These are phyloP conservation scores for Lanius ludovicianus DNA, from an alignment of 2,113 vertebrate genomes.

Conservation along the genomic window DNA sequence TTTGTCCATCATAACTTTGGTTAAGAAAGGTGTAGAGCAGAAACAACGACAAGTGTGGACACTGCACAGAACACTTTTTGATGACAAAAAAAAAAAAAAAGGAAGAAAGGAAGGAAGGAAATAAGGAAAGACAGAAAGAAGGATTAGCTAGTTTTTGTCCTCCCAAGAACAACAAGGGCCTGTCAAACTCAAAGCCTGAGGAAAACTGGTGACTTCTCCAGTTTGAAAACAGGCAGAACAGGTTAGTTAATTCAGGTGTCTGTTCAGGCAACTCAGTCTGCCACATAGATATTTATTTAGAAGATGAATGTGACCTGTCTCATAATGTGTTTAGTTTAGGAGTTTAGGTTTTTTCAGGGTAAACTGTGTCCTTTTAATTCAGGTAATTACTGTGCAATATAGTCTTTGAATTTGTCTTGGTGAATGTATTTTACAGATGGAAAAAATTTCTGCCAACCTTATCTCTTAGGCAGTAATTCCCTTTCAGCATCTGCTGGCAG, in stretches of 20 bases:
- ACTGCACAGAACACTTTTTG: neutral
- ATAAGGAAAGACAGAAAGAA: neutral
- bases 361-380: neutral
- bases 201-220: neutral
- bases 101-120: too few species aligned
- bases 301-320: neutral
- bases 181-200: neutral
- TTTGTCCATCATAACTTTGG: neutral
- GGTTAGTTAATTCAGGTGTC: neutral
- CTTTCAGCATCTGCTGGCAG: neutral
- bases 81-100: neutral
- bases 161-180: neutral
- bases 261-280: neutral
- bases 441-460: neutral
- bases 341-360: neutral
- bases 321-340: neutral
- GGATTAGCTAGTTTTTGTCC: neutral
- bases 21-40: neutral
- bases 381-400: neutral
- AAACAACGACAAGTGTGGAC: neutral
- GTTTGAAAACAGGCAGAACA: neutral
- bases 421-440: neutral
- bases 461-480: neutral
- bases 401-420: neutral
- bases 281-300: fast-evolving